A percentile compares a stretch with the other conserved stretches of the same genome.
These are phyloP conservation scores for Brachionus manjavacas DNA, from an alignment of 1,140 invertebrate species.

Conservation along the genomic window DNA sequence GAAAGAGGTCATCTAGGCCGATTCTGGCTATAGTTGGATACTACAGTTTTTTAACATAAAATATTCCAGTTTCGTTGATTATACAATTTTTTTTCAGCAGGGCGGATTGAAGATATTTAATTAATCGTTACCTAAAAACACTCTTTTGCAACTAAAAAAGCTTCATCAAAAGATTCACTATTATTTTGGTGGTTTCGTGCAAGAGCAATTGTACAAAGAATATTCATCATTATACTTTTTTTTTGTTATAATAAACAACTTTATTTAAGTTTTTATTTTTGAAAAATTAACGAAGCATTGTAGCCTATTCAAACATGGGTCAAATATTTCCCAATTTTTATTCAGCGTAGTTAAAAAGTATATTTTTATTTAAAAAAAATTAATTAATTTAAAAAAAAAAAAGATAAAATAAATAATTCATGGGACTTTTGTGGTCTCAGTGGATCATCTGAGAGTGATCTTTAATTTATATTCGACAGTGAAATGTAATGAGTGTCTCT, in stretches of 20 bases:
- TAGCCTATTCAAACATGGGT: background rate
- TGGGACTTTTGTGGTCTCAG: background rate
- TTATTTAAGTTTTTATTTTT: background rate
- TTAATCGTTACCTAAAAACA: background rate
- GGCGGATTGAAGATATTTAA: background rate
- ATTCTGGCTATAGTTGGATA: background rate
- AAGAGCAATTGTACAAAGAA: background rate
- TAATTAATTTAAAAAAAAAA: background rate
- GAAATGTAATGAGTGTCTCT: background rate
- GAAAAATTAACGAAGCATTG: background rate
- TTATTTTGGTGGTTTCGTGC: background rate
- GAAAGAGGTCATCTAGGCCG: background rate
- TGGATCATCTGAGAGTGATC: background rate
- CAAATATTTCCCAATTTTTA: background rate
- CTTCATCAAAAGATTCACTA: background rate
- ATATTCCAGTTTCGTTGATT: background rate
- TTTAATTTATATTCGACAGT: background rate
- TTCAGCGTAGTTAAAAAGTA: background rate
- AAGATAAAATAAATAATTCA: constrained; percentile 1
- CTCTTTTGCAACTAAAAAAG: background rate
- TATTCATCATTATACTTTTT: background rate
- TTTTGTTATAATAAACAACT: background rate
- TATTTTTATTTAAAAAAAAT: background rate
- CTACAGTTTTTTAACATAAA: background rate
- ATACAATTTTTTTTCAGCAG: background rate